These are phyloP conservation scores for Pseudorasbora parva DNA, from an alignment of 2,113 vertebrate species.

Conservation along the genomic window DNA sequence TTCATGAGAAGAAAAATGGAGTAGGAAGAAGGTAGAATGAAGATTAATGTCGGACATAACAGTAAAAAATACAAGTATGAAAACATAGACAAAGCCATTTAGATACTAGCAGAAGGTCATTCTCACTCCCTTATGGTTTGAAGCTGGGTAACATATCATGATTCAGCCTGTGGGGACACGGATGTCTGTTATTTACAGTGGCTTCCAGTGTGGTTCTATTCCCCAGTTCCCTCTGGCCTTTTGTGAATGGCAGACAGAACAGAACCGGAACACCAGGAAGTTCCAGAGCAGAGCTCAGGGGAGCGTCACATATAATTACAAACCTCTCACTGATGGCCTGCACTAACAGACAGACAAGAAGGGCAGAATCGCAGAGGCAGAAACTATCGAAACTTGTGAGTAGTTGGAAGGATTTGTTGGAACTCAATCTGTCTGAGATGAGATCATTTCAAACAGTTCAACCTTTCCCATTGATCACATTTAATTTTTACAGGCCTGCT, in stretches of 20 bases:
- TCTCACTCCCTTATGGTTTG: background rate
- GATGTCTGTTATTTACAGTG: conserved; percentile 27
- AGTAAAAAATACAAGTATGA: background rate
- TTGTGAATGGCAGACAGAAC: conserved; percentile 24
- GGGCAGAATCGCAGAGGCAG: background rate
- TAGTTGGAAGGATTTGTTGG: background rate
- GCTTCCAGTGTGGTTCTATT: conserved; percentile 5
- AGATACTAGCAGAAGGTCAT: conserved; percentile 21
- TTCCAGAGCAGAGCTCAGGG: conserved; percentile 30
- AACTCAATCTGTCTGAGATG: background rate
- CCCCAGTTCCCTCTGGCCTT: conserved; percentile 34
- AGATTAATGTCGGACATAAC: background rate
- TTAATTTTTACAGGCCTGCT: background rate
- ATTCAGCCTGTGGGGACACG: background rate
- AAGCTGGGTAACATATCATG: background rate
- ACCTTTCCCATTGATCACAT: background rate
- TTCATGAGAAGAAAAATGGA: background rate
- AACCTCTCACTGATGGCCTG: conserved; percentile 19
- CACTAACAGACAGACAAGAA: background rate
- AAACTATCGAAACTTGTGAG: conserved; percentile 5
- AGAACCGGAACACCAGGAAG: background rate
- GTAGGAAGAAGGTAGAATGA: background rate
- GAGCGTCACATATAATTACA: conserved; percentile 26
- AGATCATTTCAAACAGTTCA: conserved; percentile 5
- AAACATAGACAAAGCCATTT: background rate